Conservation (phyloP, 2,113 vertebrate genomes). For the Poeciliopsis retropinna region DNA sequence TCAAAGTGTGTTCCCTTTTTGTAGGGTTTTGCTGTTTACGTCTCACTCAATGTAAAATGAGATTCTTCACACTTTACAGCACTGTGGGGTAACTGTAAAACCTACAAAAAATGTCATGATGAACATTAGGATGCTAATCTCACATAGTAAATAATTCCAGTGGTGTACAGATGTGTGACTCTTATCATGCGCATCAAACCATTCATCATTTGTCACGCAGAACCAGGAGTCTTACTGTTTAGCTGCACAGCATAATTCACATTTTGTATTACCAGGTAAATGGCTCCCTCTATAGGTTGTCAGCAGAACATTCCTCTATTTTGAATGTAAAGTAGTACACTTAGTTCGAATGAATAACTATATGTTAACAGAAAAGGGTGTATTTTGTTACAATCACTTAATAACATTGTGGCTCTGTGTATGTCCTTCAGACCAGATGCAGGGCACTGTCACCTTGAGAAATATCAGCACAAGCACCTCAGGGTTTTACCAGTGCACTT, state of each 20-base stretch:
- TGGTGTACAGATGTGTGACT: slow-evolving; percentile 35
- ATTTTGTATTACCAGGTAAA: background rate
- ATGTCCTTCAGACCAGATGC: slow-evolving; percentile 89
- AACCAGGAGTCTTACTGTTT: slow-evolving; percentile 17
- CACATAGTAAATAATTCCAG: slow-evolving; percentile 25
- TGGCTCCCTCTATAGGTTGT: slow-evolving; percentile 41
- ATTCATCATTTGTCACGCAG: slow-evolving; percentile 42
- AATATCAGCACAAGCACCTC: slow-evolving; percentile 94
- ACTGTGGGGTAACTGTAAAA: background rate
- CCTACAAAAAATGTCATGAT: background rate
- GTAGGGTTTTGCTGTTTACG: slow-evolving; percentile 7
- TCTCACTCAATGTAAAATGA: slow-evolving; percentile 4
- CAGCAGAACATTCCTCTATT: background rate
- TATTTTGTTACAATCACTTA: slow-evolving; percentile 7
- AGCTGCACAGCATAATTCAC: background rate
- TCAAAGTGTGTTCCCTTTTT: background rate
- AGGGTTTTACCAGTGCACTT: slow-evolving; percentile 95
- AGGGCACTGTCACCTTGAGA: slow-evolving; percentile 92
- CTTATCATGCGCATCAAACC: slow-evolving; percentile 17
- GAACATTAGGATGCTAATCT: slow-evolving; percentile 1
- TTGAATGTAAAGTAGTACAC: background rate
- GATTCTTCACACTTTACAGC: background rate
- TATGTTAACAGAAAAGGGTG: background rate
- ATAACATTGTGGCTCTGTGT: slow-evolving; percentile 25
- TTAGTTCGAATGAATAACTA: background rate